These are phyloP conservation scores for Cenopis cana DNA, from an alignment of 2,888 invertebrate genomes.

Conservation along the genomic window DNA sequence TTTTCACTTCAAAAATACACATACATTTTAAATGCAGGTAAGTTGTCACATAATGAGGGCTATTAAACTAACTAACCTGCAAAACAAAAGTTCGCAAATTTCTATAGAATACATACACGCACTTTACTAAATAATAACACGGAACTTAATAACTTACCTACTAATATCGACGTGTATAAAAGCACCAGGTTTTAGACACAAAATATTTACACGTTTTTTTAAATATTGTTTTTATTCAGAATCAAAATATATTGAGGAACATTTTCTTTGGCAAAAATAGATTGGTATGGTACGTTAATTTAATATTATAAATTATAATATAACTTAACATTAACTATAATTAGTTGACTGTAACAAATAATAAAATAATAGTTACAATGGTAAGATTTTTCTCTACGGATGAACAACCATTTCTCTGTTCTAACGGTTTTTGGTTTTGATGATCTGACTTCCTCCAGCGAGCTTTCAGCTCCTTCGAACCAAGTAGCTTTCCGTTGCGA, in stretches of 20 bases:
- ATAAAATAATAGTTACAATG: constrained; percentile 13
- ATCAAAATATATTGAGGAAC: constrained; percentile 38
- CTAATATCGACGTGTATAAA: neutral
- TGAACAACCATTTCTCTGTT: constrained; percentile 53
- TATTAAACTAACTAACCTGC: too few species aligned
- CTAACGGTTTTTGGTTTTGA: constrained; percentile 55
- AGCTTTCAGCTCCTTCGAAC: constrained; percentile 67
- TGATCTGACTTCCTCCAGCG: constrained; percentile 59
- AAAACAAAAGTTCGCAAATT: too few species aligned
- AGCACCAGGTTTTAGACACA: neutral
- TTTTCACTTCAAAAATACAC: too few species aligned
- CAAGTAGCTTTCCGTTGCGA: constrained; percentile 76
- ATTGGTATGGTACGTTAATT: neutral
- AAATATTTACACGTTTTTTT: too few species aligned
- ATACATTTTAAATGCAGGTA: too few species aligned
- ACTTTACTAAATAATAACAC: too few species aligned
- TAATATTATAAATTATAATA: neutral
- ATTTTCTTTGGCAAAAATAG: constrained; percentile 33
- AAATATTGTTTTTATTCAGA: too few species aligned
- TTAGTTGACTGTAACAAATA: constrained; percentile 9
- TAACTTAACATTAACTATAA: constrained; percentile 2
- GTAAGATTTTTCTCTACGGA: constrained; percentile 37
- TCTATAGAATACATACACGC: too few species aligned
- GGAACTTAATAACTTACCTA: neutral
- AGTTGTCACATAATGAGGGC: neutral